Conservation (phyloP, 2,797 vertebrate genomes). For the Ispidina picta region DNA sequence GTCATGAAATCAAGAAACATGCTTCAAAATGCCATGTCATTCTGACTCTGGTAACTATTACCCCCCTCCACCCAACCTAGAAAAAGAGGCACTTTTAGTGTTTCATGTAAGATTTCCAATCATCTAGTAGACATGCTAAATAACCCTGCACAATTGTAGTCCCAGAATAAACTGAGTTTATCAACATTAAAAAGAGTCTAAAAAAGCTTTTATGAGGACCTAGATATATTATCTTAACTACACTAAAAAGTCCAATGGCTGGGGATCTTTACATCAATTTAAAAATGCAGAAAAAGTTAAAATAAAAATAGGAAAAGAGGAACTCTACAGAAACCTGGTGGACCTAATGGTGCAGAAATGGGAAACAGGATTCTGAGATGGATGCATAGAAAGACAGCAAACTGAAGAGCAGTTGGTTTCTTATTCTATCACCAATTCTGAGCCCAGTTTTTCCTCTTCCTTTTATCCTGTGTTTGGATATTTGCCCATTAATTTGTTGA, state of each 20-base stretch:
- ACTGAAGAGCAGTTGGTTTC: slow-evolving; percentile 42
- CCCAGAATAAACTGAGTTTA: slow-evolving; percentile 74
- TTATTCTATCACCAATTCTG: not conserved
- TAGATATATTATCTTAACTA: slow-evolving; percentile 69
- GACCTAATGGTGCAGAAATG: slow-evolving; percentile 6
- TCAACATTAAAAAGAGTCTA: slow-evolving; percentile 70
- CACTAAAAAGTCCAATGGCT: slow-evolving; percentile 66
- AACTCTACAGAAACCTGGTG: slow-evolving; percentile 51
- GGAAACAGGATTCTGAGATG: slow-evolving; percentile 6
- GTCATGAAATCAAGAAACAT: slow-evolving; percentile 77
- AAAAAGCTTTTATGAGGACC: slow-evolving; percentile 71
- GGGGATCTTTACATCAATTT: slow-evolving; percentile 64
- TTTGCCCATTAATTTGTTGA: not conserved
- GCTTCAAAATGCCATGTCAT: slow-evolving; percentile 70
- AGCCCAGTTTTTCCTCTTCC: slow-evolving; percentile 55
- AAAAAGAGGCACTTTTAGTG: slow-evolving; percentile 85
- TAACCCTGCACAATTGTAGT: slow-evolving; percentile 73
- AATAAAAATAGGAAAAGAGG: slow-evolving; percentile 47
- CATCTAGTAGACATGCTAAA: slow-evolving; percentile 69
- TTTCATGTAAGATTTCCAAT: slow-evolving; percentile 79
- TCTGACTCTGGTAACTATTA: slow-evolving; percentile 77
- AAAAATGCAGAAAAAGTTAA: slow-evolving; percentile 51
- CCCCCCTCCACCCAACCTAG: slow-evolving; percentile 80
- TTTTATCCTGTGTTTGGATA: not conserved
- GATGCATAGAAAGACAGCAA: slow-evolving; percentile 28